Evolutionary conservation across 2,113 vertebrate species (phyloP), one percentile per base, ranked within the genome.

Genomic region (Glareola pratincola): DNA sequence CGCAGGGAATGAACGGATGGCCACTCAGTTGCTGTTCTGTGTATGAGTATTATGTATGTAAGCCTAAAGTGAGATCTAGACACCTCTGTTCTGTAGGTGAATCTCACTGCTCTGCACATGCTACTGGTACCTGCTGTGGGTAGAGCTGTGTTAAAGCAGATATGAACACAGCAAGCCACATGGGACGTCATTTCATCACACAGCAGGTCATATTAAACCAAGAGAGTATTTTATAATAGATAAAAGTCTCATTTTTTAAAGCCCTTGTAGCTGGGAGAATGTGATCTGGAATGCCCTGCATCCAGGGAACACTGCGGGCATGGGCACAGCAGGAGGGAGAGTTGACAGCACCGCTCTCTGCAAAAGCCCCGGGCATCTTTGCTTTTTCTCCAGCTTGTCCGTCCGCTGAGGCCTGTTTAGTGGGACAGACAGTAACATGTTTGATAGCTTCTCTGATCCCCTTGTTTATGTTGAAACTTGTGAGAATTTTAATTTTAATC

Each of bases 221-320:
- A 56, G 4, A 67, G 11, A 67, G 6, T 69, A 47, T 79, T 90
- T 84, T 74, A 29, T 51, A 39, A 34, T 17, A 60, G 27, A 39
- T 56, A 32, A 45, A 73, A 37, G 21, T 37, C 10, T 67, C 1
- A 24, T 60, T 79, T 85, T 78, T 57, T 36, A 29, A 76, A 47
- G 27, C 12, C 24, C 12, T 77, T 39, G 9, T 9, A 2, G 23
- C 2, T 51, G 29, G 17, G 41, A 57, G 45, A 79, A 39, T 30
- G 9, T 60, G 5, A 20, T 82, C 27, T 41, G 66, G 36, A 94
- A 48, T 63, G 22, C 32, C 24, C 22, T 69, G 26, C 14, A 19
- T 71, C 21, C 24, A 26, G 19, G 34, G 45, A 86, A 39, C 0
- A 0, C 51, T 68, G 53, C 0, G 0, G 27, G 14, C 17, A 1